Evolutionary conservation across 2,113 vertebrate genomes (phyloP), one percentile per base, ranked within the genome.

Genomic region (Choloepus hoffmanni): DNA sequence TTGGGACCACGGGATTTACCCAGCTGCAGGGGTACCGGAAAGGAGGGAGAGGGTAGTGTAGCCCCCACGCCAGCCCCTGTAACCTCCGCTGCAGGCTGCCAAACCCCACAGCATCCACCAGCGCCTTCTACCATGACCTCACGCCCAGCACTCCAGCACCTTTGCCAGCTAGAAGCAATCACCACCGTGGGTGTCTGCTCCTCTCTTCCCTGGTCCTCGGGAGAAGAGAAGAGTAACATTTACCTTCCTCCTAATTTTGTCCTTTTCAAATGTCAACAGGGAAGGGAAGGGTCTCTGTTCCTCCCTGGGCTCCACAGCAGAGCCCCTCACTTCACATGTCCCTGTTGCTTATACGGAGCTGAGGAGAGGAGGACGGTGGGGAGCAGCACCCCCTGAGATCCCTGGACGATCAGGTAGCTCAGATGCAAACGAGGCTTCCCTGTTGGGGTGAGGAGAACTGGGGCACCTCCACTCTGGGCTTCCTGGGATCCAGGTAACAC

Each of bases 181-280:
- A 48, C 65, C 76, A 28, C 62, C 12, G 19, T 26, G 36, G 58
- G 62, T 23, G 23, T 63, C 89, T 76, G 40, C 58, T 28, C 83
- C 68, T 33, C n/a, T 78, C 74, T 74, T 96, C 43, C 28, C 82
- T 79, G n/a, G 72, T 93, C 70, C 95, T 95, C 24, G 19, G 92
- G 92, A 96, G 95, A 91, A 90, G 50, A 92, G 85, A 95, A 97
- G 91, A 89, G 76, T 96, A 97, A 96, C 96, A 97, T 98, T 97
- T 97, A 95, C 96, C 91, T 97, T 95, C 85, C 94, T 98, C 92
- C 96, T 92, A 86, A 97, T 92, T 96, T 92, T 93, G 94, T 95
- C 89, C 92, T 97, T 94, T 94, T 70, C 91, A 98, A 97, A 97
- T 98, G 97, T 97, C 97, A 97, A 15, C 90, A 91, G 90, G 82